phyloP scores from a whole-genome alignment of 2,888 invertebrate genomes.

The Lasius platythorax region DNA sequence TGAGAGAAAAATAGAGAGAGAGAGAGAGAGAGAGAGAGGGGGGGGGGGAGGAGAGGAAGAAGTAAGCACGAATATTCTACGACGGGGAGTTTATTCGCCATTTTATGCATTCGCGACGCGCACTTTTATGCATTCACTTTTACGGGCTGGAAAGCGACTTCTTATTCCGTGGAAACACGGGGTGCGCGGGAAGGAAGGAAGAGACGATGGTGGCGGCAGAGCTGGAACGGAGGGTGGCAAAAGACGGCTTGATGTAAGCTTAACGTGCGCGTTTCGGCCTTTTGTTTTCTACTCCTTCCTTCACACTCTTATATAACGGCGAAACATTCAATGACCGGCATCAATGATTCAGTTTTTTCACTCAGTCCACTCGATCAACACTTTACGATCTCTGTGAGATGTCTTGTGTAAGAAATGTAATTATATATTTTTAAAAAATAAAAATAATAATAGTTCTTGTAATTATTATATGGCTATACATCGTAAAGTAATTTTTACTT shows the following conservation, averaged over 20 bases:
- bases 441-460: not conserved
- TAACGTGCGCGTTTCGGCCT: slow-evolving; percentile 30
- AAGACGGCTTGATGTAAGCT: slow-evolving; percentile 52
- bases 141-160: slow-evolving; percentile 72
- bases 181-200: not conserved
- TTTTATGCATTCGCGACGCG: slow-evolving; percentile 77
- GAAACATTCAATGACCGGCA: slow-evolving; percentile 9
- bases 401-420: not conserved
- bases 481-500: slow-evolving; percentile 1
- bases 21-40: too few species aligned
- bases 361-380: not conserved
- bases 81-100: slow-evolving; percentile 69
- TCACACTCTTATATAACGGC: not conserved
- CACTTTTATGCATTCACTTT: slow-evolving; percentile 79
- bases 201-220: not conserved
- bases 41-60: slow-evolving; percentile 23
- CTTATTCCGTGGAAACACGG: slow-evolving; percentile 52
- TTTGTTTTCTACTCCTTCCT: slow-evolving; percentile 39
- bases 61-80: slow-evolving; percentile 64
- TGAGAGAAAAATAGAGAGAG: not conserved
- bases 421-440: not conserved
- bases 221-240: slow-evolving; percentile 5
- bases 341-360: not conserved
- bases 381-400: not conserved
- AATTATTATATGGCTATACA: not conserved